A percentile compares a stretch with the other conserved stretches of the same genome.
These are phyloP conservation scores for Ellobium chinense DNA, from an alignment of 2,888 invertebrate genomes.

Conservation along the genomic window DNA sequence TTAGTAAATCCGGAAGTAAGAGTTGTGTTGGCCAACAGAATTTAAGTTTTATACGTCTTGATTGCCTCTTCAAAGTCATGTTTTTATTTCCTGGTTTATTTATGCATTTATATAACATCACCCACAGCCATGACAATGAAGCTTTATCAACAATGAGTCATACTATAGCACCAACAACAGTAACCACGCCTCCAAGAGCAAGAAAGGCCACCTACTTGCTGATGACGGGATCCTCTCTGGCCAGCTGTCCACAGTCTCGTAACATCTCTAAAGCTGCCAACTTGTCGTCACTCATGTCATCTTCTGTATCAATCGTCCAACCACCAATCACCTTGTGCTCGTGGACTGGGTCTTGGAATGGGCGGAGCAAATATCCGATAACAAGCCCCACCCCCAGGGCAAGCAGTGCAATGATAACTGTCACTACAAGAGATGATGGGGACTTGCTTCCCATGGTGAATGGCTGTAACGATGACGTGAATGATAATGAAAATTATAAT, in stretches of 20 bases:
- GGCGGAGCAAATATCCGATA: conserved; percentile 54
- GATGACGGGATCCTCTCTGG: conserved; percentile 46
- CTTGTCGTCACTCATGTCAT: conserved; percentile 31
- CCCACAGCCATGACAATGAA: too few relatives aligned
- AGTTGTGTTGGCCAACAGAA: too few relatives aligned
- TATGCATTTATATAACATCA: too few relatives aligned
- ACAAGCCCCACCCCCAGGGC: conserved; percentile 54
- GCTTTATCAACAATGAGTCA: too few relatives aligned
- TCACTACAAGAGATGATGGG: conserved; percentile 50
- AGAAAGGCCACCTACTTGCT: conserved; percentile 38
- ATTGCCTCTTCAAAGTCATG: too few relatives aligned
- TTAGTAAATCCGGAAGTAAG: too few relatives aligned
- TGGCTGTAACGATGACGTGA: too few relatives aligned
- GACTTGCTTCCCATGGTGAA: conserved; percentile 42
- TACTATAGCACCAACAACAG: too few relatives aligned
- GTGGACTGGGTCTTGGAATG: conserved; percentile 2
- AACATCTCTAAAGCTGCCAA: conserved; percentile 45
- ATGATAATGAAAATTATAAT: too few relatives aligned
- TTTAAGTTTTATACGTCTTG: too few relatives aligned
- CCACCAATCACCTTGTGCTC: background rate
- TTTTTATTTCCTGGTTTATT: too few relatives aligned
- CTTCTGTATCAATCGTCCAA: background rate
- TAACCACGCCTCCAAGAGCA: background rate
- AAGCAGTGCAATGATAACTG: conserved; percentile 51
- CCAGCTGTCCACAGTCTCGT: conserved; percentile 46